Evolutionary conservation across 1,140 invertebrate species (phyloP), one percentile per base, ranked within the genome.

Genomic region (Bombus waltoni): DNA sequence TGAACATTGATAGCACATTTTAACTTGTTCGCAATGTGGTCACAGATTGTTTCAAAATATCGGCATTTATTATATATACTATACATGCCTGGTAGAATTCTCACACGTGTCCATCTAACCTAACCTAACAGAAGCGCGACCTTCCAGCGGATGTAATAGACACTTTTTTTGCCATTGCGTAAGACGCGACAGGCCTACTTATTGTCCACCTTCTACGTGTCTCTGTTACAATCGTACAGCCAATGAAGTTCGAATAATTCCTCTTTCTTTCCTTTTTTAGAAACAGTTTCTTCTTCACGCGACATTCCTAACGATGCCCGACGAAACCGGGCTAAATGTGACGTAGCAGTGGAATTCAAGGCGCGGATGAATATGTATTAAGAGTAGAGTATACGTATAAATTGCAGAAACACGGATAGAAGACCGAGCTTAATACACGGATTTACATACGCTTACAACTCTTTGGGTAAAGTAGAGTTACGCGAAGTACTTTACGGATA

Each of bases 141-240:
- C 74, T 77, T 70, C 28, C 35, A 72, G 15, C 32, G 53, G 32
- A 32, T 57, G 38, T 44, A 47, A 32, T 82, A 44, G 13, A 80
- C 9, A 71, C 40, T 72, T 85, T 38, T 40, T 32, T 40, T 72
- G 62, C 18, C 25, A 62, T 85, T 73, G 47, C 82, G 65, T 18
- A 83, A 83, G n/a, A 32, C 11, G 10, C 35, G 22, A 40, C 22
- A 35, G n/a, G 25, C 40, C 22, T 53, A 47, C 32, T 38, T 65
- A 76, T 76, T 65, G 38, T 74, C 22, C 72, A 53, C 15, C 40
- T 42, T 72, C 42, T 47, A 65, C n/a, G 22, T n/a, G n/a, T 62
- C 53, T 22, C n/a, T 35, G 40, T 68, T 83, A 66, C 25, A 74
- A 68, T 35, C 42, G 25, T 44, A 73, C 28, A 3, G 11, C 28